Evolutionary conservation across 2,113 vertebrate genomes (phyloP).

Genomic region (Buteo buteo): DNA sequence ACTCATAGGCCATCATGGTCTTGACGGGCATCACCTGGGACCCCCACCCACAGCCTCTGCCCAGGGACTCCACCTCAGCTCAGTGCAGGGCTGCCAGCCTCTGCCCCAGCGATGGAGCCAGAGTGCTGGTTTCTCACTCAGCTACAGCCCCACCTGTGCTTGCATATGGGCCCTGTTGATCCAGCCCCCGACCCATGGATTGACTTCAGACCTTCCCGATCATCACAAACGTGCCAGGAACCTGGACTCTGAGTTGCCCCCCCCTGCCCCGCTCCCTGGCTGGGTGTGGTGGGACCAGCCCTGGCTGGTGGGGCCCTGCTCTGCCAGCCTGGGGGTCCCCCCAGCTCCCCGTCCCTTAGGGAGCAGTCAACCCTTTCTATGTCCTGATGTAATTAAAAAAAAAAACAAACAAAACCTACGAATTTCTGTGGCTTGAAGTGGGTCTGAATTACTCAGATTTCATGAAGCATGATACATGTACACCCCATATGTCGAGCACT

Average conservation of each 20-base stretch:
- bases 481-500: background rate
- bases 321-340: fast-evolving
- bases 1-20: background rate
- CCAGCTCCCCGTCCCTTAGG: background rate
- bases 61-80: background rate
- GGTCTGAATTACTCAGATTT: background rate
- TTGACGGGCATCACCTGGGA: background rate
- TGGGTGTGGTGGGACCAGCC: background rate
- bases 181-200: background rate
- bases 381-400: background rate
- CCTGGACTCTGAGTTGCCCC: background rate
- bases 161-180: background rate
- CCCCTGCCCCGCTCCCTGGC: background rate
- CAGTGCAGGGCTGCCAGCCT: background rate
- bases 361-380: background rate
- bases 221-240: background rate
- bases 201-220: background rate
- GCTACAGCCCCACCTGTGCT: background rate
- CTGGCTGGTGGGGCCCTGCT: background rate
- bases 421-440: background rate
- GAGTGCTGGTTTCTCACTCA: background rate
- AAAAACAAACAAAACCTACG: too few relatives aligned
- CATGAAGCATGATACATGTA: fast-evolving
- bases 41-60: background rate
- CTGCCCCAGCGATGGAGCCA: background rate